Percentiles rank a stretch among this genome's conserved stretches.
Conservation (phyloP, 2,797 vertebrate species). For the Protonibea diacanthus region DNA sequence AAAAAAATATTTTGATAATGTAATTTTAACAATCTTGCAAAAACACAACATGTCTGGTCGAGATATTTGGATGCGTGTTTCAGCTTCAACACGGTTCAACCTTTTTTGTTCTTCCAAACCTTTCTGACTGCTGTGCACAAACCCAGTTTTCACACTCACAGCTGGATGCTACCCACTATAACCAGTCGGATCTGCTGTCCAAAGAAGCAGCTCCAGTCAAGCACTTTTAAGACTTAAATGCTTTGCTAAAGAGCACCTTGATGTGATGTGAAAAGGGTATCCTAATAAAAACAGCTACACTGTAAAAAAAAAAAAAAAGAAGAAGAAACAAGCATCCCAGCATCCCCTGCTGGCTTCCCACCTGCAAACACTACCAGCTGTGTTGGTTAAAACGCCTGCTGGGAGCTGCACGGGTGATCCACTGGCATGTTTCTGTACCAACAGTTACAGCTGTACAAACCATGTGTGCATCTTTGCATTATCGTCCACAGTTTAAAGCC, state of each 20-base stretch:
- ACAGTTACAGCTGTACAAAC: slow-evolving; percentile 5
- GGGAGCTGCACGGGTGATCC: slow-evolving; percentile 42
- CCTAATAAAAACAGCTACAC: neutral
- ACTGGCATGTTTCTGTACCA: slow-evolving; percentile 22
- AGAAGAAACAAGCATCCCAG: neutral
- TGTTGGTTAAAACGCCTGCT: slow-evolving; percentile 33
- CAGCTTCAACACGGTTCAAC: neutral
- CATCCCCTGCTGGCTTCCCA: slow-evolving; percentile 38
- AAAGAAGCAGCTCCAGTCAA: slow-evolving; percentile 16
- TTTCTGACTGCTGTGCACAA: slow-evolving; percentile 10
- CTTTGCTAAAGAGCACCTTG: neutral
- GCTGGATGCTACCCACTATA: neutral
- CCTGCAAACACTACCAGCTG: slow-evolving; percentile 52
- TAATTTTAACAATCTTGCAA: neutral
- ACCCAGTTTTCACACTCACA: slow-evolving; percentile 9
- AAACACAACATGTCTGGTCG: neutral
- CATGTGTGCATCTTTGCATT: neutral
- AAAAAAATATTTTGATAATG: neutral
- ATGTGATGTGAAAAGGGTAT: neutral
- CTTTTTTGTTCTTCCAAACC: neutral
- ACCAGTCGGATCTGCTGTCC: slow-evolving; percentile 14
- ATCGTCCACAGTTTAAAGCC: neutral
- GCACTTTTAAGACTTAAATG: slow-evolving; percentile 11
- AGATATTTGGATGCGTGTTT: neutral
- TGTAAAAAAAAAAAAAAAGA: neutral